A percentile compares a stretch with the other conserved stretches of the same genome.
These are phyloP conservation scores for Eudyptes chrysolophus DNA, from an alignment of 2,113 vertebrate species.

Conservation along the genomic window DNA sequence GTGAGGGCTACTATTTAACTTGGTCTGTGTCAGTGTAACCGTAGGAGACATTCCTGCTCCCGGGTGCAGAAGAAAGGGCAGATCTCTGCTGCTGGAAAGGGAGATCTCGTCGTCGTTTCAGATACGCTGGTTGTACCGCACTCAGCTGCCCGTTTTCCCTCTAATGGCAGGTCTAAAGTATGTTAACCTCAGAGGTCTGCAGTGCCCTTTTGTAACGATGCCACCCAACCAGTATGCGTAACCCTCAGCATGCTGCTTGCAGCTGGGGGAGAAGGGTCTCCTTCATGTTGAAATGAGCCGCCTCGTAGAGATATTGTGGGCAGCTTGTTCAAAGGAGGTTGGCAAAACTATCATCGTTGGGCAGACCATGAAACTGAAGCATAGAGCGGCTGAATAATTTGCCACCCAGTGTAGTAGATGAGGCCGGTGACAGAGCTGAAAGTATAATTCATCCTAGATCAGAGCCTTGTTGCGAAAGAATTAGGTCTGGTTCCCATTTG, in stretches of 20 bases:
- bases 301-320: not conserved
- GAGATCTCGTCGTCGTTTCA: accelerated
- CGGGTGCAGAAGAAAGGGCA: not conserved
- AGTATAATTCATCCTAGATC: not conserved
- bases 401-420: not conserved
- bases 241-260: not conserved
- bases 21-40: not conserved
- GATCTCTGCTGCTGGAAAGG: not conserved
- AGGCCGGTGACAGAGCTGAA: not conserved
- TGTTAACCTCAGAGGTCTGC: not conserved
- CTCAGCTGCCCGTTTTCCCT: not conserved
- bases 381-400: not conserved
- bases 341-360: accelerated
- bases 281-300: not conserved
- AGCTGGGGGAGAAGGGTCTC: not conserved
- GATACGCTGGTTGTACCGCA: accelerated
- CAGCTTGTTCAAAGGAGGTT: not conserved
- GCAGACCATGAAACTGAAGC: not conserved
- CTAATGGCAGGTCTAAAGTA: not conserved
- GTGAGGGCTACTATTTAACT: slow-evolving; percentile 19
- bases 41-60: not conserved
- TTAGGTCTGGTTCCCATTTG: not conserved
- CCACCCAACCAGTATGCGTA: accelerated
- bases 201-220: not conserved
- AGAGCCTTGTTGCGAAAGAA: not conserved